Conservation (phyloP, 2,797 vertebrate genomes). For the Sebastes melanostomus region DNA sequence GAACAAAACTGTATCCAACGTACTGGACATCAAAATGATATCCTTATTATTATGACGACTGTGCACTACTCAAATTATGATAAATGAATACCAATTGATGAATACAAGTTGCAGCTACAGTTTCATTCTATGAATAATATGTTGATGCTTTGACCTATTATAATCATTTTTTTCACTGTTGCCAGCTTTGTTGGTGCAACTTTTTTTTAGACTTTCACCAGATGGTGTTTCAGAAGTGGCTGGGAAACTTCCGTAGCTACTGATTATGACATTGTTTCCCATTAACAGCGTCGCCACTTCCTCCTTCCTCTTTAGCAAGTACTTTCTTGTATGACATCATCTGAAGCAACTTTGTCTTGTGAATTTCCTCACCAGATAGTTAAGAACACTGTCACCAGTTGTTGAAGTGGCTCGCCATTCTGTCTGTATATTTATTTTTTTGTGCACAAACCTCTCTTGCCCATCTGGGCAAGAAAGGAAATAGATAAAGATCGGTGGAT, state of each 20-base stretch:
- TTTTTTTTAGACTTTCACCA: neutral
- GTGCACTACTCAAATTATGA: neutral
- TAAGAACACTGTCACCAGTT: neutral
- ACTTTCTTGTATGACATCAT: conserved; percentile 4
- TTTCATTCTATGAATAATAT: neutral
- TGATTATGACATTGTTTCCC: neutral
- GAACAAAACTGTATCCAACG: neutral
- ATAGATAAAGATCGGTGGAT: neutral
- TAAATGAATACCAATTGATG: neutral
- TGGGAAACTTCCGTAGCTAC: neutral
- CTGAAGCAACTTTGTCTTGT: neutral
- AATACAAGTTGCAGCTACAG: neutral
- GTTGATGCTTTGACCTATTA: neutral
- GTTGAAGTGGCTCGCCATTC: neutral
- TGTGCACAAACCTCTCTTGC: neutral
- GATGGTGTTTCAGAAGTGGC: neutral
- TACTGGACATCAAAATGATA: neutral
- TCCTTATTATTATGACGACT: neutral
- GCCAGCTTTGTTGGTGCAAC: neutral
- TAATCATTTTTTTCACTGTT: neutral
- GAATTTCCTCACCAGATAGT: neutral
- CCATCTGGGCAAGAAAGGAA: neutral
- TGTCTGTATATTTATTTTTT: neutral
- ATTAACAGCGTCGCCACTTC: neutral
- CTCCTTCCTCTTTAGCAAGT: neutral